Percentiles rank a stretch among this genome's conserved stretches.
Evolutionary conservation across 2,797 vertebrate species (phyloP).

Genomic region (Tympanoctomys barrerae): DNA sequence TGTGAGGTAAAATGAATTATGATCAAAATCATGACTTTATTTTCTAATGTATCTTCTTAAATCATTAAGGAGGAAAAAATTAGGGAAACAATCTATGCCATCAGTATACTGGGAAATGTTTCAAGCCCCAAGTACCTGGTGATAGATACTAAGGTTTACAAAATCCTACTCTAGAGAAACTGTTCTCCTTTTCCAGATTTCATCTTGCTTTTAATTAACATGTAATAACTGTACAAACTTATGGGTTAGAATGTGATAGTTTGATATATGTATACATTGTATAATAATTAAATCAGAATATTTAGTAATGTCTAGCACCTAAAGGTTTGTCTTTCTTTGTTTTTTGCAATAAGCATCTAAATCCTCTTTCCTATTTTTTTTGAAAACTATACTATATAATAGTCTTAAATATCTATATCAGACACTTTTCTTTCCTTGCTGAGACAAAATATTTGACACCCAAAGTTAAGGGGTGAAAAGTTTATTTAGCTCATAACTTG

Average conservation of each 20-base stretch:
- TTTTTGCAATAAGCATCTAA: neutral
- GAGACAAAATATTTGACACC: neutral
- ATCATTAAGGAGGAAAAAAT: neutral
- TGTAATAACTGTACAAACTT: neutral
- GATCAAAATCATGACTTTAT: neutral
- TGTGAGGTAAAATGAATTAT: conserved; percentile 54
- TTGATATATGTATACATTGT: neutral
- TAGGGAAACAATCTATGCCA: neutral
- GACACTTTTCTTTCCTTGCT: neutral
- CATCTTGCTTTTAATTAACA: neutral
- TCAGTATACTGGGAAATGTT: neutral
- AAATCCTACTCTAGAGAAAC: neutral
- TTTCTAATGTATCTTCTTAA: neutral
- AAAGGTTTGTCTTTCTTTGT: neutral
- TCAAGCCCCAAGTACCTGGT: neutral
- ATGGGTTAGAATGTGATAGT: neutral
- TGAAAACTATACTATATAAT: neutral
- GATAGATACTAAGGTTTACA: neutral
- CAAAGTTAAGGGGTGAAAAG: neutral
- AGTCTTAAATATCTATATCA: neutral
- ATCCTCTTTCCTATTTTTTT: neutral
- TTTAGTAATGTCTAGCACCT: neutral
- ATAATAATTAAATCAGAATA: neutral
- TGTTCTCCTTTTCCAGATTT: neutral
- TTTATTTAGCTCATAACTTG: too few species aligned